Evolutionary conservation across 2,113 vertebrate genomes (phyloP), one percentile per base, ranked within the genome.

Genomic region (Apeltes quadracus): DNA sequence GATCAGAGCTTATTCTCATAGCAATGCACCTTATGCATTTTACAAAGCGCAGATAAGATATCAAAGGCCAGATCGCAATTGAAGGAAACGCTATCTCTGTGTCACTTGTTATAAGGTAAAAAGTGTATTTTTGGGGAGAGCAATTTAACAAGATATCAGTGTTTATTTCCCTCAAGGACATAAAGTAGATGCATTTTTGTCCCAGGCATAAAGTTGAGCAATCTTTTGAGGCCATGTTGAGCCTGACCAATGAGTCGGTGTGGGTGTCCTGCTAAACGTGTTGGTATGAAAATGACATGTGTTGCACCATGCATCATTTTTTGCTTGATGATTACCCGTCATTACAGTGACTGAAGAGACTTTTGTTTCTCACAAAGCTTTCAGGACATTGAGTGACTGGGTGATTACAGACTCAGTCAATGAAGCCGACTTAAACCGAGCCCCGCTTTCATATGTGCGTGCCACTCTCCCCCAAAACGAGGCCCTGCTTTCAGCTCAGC

Each of bases 1-100:
- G 51, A 75, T 81, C 58, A 23, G 34, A 72, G 77, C 32, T 41
- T 66, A 25, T 57, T 76, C 62, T 69, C 69, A 69, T 66, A 20
- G 1, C 54, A 54, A 2, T 64, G 29, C 39, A 69, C 12, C 38
- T 69, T 39, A 36, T 22, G 38, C 29, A 18, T 61, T 69, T 65
- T 56, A 39, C 22, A 43, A 36, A 43, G 34, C 20, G 7, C 54
- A 10, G 55, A 78, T 74, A 66, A 66, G 53, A 59, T 75, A 64
- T 77, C 58, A 53, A 46, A 18, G 25, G 12, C 8, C 41, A 44
- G 22, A 68, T 76, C 56, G 5, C 36, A 39, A 43, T 63, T 72
- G 32, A 50, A 44, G 16, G 32, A 64, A 65, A 34, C 4, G 0
- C 7, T 10, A 25, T 56, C 38, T 76, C 16, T 62, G 25, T 62